Percentiles rank a stretch among this genome's conserved stretches.
phyloP scores from a whole-genome alignment of 2,113 vertebrate genomes.

The Podocnemis expansa region DNA sequence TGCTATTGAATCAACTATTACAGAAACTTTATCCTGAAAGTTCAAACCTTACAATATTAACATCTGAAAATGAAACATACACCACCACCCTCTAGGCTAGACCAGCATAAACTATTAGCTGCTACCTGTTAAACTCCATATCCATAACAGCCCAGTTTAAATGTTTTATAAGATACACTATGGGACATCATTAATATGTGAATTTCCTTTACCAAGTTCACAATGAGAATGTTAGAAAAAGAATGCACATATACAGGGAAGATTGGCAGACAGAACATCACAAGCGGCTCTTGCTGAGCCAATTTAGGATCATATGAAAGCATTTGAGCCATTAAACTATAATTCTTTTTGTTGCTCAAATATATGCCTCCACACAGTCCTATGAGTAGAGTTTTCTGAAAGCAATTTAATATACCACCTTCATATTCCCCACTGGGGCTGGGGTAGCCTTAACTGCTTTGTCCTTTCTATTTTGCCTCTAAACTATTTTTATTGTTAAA shows the following conservation, averaged over 20 bases:
- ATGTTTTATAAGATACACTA: constrained; percentile 69
- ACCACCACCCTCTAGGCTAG: constrained; percentile 54
- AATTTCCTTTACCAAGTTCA: constrained; percentile 70
- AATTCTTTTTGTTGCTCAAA: constrained; percentile 66
- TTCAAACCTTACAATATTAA: constrained; percentile 64
- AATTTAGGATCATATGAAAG: constrained; percentile 64
- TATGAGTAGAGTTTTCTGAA: constrained; percentile 56
- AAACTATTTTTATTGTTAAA: neutral
- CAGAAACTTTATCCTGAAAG: constrained; percentile 57
- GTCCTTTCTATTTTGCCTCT: constrained; percentile 36
- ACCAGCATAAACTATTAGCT: constrained; percentile 76
- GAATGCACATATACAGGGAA: constrained; percentile 52
- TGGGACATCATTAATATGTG: constrained; percentile 73
- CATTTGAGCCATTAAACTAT: constrained; percentile 61
- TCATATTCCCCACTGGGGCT: constrained; percentile 53
- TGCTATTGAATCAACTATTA: constrained; percentile 57
- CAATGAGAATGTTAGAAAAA: constrained; percentile 60
- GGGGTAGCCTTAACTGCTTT: constrained; percentile 20
- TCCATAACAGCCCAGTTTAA: constrained; percentile 60
- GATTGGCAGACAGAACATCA: constrained; percentile 53
- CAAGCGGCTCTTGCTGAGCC: constrained; percentile 64
- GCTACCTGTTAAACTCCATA: constrained; percentile 67
- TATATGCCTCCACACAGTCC: constrained; percentile 63
- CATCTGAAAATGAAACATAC: constrained; percentile 64
- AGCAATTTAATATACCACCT: constrained; percentile 62